These are phyloP conservation scores for Sus scrofa DNA, from an alignment of 2,113 vertebrate species.

Conservation along the genomic window DNA sequence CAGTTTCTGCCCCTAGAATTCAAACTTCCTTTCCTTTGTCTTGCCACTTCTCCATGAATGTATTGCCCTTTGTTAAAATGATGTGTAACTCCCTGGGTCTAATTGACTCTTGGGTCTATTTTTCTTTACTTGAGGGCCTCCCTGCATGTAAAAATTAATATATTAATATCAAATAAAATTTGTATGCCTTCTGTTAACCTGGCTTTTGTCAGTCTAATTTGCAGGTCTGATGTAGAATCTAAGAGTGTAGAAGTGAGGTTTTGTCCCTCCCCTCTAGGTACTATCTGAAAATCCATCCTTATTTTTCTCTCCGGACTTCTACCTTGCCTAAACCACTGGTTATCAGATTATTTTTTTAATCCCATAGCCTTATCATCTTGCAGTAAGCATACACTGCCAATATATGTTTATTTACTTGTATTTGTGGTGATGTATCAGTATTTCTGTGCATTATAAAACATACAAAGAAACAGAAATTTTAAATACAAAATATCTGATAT, in stretches of 20 bases:
- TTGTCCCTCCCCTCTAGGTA: too few relatives aligned
- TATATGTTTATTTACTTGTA: neutral
- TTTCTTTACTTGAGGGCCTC: neutral
- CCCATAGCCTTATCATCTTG: neutral
- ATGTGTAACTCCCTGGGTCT: neutral
- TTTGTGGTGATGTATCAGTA: neutral
- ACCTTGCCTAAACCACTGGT: neutral
- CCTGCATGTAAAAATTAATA: neutral
- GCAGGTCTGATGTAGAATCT: neutral
- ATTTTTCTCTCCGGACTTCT: neutral
- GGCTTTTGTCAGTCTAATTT: neutral
- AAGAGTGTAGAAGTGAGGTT: neutral
- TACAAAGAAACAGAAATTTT: neutral
- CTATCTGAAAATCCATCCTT: neutral
- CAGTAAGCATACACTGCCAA: neutral
- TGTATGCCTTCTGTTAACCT: neutral
- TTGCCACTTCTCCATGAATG: neutral
- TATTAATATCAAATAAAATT: neutral
- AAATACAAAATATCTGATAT: neutral
- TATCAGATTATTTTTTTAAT: neutral
- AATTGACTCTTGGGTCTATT: neutral
- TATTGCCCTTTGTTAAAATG: slow-evolving; percentile 6
- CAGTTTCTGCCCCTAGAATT: neutral
- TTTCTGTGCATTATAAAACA: neutral
- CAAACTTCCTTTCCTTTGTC: neutral